Evolutionary conservation across 2,797 vertebrate genomes (phyloP), one percentile per base, ranked within the genome.

Genomic region (Cyprinella venusta): DNA sequence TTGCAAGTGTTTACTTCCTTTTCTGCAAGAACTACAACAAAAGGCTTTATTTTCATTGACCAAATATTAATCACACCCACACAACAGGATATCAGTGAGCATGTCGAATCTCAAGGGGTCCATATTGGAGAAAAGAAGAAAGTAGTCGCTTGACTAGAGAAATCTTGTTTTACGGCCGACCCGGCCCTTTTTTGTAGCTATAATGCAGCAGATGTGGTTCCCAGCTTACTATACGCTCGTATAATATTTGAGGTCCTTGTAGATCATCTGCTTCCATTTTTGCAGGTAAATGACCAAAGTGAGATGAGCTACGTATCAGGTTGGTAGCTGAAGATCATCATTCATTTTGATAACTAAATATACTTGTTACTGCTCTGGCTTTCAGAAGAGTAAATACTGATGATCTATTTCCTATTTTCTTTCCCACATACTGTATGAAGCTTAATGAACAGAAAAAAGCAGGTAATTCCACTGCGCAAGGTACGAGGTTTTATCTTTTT

Each of bases 121-220:
- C 45, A 40, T 64, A 40, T 61, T 72, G 79, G n/a, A 76, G 70
- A 56, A 36, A 76, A 54, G 10, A 79, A 61, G 15, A 48, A 48
- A 48, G 5, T 4, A 52, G 7, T 70, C 69, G 8, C 13, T 45
- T 5, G 16, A 42, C 67, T 80, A 9, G 19, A 45, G 52, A 71
- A 45, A 45, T 61, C 16, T 81, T 38, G 70, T 81, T 75, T 75
- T 54, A 71, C 67, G 36, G 40, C 38, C 18, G 30, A 54, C 52
- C 61, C 68, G 12, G 56, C 40, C 24, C 26, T 71, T 56, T 76
- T 87, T 84, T 80, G 69, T 87, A 6, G 1, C 45, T 48, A 68
- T 74, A 72, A 76, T 18, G n/a, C 9, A 48, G 67, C 85, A 88
- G 65, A 87, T 85, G 83, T 87, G 80, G 64, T 63, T 81, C 19